phyloP scores from a whole-genome alignment of 2,113 vertebrate genomes.

The Synchiropus splendidus region DNA sequence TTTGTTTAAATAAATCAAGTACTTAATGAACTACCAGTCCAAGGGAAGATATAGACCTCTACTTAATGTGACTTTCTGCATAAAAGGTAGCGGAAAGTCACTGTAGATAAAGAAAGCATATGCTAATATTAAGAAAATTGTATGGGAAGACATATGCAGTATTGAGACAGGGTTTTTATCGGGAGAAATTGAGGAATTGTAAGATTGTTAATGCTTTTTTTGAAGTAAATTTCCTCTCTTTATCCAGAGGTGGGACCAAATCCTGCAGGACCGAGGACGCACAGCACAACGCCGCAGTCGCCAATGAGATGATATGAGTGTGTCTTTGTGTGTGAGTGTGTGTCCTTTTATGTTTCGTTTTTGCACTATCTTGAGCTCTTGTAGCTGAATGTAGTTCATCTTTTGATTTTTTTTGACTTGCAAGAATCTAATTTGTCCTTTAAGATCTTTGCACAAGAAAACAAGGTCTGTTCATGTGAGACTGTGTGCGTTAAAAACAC shows the following conservation, averaged over 20 bases:
- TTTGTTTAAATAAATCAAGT: too few species aligned
- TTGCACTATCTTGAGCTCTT: slow-evolving; percentile 59
- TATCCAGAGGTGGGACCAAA: slow-evolving; percentile 53
- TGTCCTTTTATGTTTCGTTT: slow-evolving; percentile 26
- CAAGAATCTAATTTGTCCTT: too few species aligned
- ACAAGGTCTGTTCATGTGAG: slow-evolving; percentile 2
- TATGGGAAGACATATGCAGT: too few species aligned
- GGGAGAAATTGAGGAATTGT: too few species aligned
- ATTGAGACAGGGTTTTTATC: too few species aligned
- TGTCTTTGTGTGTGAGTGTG: slow-evolving; percentile 1
- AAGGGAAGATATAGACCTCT: too few species aligned
- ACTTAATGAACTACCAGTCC: too few species aligned
- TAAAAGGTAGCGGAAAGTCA: too few species aligned
- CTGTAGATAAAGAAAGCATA: too few species aligned
- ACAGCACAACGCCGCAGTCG: slow-evolving; percentile 9
- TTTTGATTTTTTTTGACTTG: slow-evolving; percentile 29
- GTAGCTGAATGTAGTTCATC: slow-evolving; percentile 56
- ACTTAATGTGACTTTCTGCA: too few species aligned
- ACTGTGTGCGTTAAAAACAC: background rate
- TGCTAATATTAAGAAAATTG: too few species aligned
- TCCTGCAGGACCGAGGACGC: slow-evolving; percentile 16
- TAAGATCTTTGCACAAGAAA: slow-evolving; percentile 48
- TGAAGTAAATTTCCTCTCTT: slow-evolving; percentile 7
- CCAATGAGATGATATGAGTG: slow-evolving; percentile 32
- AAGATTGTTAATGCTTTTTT: too few species aligned